phyloP scores from a whole-genome alignment of 2,888 invertebrate species.

The Trissolcus brochymenae region DNA sequence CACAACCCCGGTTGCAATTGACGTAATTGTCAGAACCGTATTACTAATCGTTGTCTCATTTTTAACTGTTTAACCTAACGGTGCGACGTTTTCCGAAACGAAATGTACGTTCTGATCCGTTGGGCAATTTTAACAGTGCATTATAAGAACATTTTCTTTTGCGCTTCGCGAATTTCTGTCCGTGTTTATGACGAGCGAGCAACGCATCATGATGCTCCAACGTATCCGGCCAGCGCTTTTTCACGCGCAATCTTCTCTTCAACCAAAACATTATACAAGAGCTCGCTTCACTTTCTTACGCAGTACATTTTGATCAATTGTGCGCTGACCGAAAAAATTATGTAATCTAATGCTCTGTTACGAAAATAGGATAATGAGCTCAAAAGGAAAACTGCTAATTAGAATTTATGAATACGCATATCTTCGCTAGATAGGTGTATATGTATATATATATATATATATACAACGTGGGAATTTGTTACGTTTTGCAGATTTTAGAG shows the following conservation, averaged over 20 bases:
- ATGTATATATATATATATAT: not conserved
- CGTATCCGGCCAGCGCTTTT: conserved; percentile 32
- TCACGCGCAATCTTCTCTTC: conserved; percentile 42
- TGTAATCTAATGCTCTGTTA: conserved; percentile 20
- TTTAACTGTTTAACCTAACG: conserved; percentile 33
- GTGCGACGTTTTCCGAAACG: conserved; percentile 24
- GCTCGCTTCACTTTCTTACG: conserved; percentile 38
- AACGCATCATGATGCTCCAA: conserved; percentile 16
- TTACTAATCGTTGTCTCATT: conserved; percentile 2
- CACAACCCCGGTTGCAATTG: not conserved
- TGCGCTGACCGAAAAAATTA: conserved; percentile 37
- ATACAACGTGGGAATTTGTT: not conserved
- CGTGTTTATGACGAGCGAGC: conserved; percentile 20
- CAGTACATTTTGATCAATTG: conserved; percentile 27
- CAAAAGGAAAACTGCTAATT: conserved; percentile 3
- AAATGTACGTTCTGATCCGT: conserved; percentile 50
- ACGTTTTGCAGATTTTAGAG: too few species aligned
- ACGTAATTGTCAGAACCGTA: conserved; percentile 29
- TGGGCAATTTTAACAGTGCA: conserved; percentile 55
- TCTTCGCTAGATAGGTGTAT: not conserved
- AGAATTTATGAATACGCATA: not conserved
- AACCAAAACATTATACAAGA: conserved; percentile 37
- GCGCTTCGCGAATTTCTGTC: conserved; percentile 55
- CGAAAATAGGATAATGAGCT: conserved; percentile 15
- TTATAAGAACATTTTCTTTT: conserved; percentile 50